Conservation (phyloP, 1,140 invertebrate genomes). For the Zaprionus taronus region DNA sequence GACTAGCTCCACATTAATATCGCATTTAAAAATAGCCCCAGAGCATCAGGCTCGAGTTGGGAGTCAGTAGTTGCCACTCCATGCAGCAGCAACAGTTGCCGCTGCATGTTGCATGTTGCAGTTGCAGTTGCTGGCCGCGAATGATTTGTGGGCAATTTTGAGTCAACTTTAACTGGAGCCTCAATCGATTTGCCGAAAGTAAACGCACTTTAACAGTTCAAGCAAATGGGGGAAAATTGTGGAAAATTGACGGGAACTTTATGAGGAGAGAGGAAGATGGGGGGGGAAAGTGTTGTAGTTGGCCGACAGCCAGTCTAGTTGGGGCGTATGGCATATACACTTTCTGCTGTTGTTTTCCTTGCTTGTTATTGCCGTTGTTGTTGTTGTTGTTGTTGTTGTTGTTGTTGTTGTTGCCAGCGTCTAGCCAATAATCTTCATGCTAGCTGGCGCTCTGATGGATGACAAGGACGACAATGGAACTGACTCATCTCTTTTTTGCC, state of each 20-base stretch:
- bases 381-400: neutral
- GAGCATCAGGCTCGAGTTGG: slow-evolving; percentile 9
- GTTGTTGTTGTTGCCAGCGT: slow-evolving; percentile 31
- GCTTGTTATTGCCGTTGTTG: slow-evolving; percentile 11
- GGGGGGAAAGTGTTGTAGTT: slow-evolving; percentile 29
- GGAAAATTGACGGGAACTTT: too few relatives aligned
- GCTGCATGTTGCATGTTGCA: slow-evolving; percentile 46
- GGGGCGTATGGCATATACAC: neutral
- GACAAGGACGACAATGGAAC: slow-evolving; percentile 56
- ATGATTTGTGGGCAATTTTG: slow-evolving; percentile 45
- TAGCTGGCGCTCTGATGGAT: slow-evolving; percentile 58
- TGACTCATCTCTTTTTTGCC: slow-evolving; percentile 59
- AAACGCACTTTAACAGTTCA: slow-evolving; percentile 25
- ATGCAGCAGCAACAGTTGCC: slow-evolving; percentile 36
- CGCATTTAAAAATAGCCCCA: slow-evolving; percentile 67
- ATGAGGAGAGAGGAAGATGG: too few relatives aligned
- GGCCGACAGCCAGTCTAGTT: slow-evolving; percentile 74
- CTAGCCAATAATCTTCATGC: slow-evolving; percentile 68
- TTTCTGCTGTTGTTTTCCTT: slow-evolving; percentile 14
- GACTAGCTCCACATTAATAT: slow-evolving; percentile 68
- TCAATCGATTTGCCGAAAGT: slow-evolving; percentile 24
- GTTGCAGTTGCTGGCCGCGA: slow-evolving; percentile 43
- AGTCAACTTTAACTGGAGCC: slow-evolving; percentile 12
- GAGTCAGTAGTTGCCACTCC: slow-evolving; percentile 39
- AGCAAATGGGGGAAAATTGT: neutral